Conservation (phyloP, 2,888 invertebrate genomes). For the Synanthedon andrenaeformis region DNA sequence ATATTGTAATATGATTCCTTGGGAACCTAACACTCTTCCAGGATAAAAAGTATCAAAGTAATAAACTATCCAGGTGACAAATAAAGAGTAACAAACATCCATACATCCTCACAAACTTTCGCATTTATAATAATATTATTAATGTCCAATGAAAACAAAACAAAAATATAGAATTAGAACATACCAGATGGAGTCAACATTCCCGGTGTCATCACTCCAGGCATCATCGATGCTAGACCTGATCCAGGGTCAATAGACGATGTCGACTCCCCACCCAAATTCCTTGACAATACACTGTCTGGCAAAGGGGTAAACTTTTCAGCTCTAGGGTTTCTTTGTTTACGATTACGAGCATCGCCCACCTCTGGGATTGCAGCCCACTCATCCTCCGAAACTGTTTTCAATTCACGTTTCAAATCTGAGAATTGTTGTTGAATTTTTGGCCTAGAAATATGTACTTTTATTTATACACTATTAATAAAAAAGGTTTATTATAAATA, state of each 20-base stretch:
- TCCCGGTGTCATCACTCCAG: constrained; percentile 87
- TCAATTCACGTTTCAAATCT: constrained; percentile 91
- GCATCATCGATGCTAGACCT: constrained; percentile 88
- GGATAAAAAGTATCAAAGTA: too few relatives aligned
- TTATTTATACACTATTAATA: not conserved
- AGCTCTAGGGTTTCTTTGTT: constrained; percentile 92
- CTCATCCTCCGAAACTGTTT: constrained; percentile 88
- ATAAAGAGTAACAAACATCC: too few relatives aligned
- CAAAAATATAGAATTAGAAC: not conserved
- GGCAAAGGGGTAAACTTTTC: constrained; percentile 98
- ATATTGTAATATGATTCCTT: too few relatives aligned
- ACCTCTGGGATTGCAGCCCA: constrained; percentile 99
- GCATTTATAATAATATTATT: too few relatives aligned
- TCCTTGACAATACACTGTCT: constrained; percentile 91
- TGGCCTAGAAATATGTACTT: constrained; percentile 66
- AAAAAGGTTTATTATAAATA: constrained; percentile 5
- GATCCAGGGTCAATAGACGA: constrained; percentile 86
- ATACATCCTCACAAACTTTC: too few relatives aligned
- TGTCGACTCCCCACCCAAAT: constrained; percentile 84
- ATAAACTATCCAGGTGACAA: too few relatives aligned
- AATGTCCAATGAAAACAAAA: not conserved
- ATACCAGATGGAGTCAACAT: constrained; percentile 86
- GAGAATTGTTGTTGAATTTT: constrained; percentile 99
- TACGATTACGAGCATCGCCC: constrained; percentile 97
- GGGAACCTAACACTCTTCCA: too few relatives aligned